phyloP scores from a whole-genome alignment of 2,113 vertebrate genomes.

The Pomatostomus ruficeps region DNA sequence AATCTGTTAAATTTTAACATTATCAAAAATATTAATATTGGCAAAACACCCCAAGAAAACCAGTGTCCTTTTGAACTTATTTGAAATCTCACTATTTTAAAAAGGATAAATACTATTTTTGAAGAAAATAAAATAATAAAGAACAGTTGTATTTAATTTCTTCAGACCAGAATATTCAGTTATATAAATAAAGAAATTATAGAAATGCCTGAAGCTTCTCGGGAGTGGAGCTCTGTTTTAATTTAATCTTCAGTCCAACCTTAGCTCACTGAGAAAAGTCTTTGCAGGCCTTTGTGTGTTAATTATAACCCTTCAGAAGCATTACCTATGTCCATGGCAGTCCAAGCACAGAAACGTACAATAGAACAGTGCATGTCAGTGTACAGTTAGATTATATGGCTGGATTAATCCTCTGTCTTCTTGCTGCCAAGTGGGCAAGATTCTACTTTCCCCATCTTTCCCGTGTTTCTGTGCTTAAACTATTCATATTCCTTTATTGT shows the following conservation, averaged over 20 bases:
- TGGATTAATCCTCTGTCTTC: background rate
- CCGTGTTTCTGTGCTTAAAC: background rate
- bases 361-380: background rate
- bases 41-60: background rate
- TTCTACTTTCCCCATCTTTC: background rate
- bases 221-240: background rate
- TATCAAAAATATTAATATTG: background rate
- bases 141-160: background rate
- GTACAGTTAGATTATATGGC: background rate
- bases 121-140: background rate
- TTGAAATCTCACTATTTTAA: background rate
- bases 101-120: background rate
- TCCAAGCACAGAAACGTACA: background rate
- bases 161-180: background rate
- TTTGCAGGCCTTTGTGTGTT: background rate
- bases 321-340: background rate
- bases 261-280: background rate
- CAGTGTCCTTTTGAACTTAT: background rate
- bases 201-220: background rate
- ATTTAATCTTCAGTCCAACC: background rate
- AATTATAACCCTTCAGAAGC: background rate
- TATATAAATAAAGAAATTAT: background rate
- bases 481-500: background rate
- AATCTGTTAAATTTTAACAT: background rate
- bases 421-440: background rate